Evolutionary conservation across 2,888 invertebrate genomes (phyloP), one percentile per base, ranked within the genome.

Genomic region (Cybosia mesomella): DNA sequence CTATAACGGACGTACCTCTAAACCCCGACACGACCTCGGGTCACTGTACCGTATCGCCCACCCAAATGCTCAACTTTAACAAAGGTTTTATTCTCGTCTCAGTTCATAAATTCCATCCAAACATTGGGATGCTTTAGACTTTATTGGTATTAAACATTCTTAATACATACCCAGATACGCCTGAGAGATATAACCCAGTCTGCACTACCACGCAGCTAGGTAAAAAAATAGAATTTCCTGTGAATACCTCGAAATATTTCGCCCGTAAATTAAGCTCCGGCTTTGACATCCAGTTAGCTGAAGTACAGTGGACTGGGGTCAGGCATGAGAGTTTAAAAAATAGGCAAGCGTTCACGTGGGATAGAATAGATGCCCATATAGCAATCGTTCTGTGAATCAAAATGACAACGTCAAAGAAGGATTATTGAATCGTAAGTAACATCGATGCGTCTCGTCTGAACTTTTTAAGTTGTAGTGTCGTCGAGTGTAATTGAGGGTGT

Each of bases 261-360:
- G 87, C 84, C 15, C 88, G 83, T 67, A 95, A 84, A 81, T 92
- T 92, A 0, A 95, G 85, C 70, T 91, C 90, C 2, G 81, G 82
- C 72, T 95, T 94, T 13, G 91, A 85, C 90, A 95, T 92, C 94
- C 94, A 95, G 66, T 94, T 95, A 4, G 84, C 81, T 1, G 92
- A 91, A 21, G 86, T 87, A 70, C 94, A 95, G 24, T 95, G 93
- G 2, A 88, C 87, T 21, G 90, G 92, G 0, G 94, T 94, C 1
- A 95, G 82, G 64, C 95, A 95, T 0, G 95, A 95, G 28, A 94
- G 76, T 74, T 95, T 93, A 81, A 94, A 95, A 83, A 95, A 95
- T 9, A 95, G 73, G 72, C 95, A 95, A 0, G 95, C 95, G 66
- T 92, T 93, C 15, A 95, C 89, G 67, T 95, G 95, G 0, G 93